These are phyloP conservation scores for Eristalis tenax DNA, from an alignment of 2,888 invertebrate species.

Conservation along the genomic window DNA sequence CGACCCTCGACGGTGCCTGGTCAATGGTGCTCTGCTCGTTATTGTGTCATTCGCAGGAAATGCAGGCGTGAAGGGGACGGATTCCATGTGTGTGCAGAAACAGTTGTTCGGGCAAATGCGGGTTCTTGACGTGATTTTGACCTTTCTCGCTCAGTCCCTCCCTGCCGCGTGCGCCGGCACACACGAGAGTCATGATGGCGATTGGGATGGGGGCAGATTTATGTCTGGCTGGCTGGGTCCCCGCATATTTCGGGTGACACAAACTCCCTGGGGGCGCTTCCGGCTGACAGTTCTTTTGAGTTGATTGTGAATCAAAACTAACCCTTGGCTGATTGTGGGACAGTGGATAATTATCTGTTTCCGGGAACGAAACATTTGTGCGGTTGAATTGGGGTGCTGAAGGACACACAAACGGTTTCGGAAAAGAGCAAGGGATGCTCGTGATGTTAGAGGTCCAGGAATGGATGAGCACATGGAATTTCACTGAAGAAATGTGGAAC, in stretches of 20 bases:
- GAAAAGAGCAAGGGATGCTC: not conserved
- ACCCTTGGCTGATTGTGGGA: not conserved
- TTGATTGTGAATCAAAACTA: not conserved
- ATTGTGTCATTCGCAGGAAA: not conserved
- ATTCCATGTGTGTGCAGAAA: not conserved
- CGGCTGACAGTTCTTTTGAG: not conserved
- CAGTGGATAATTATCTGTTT: not conserved
- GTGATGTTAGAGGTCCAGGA: not conserved
- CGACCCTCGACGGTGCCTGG: not conserved
- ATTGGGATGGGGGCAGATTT: not conserved
- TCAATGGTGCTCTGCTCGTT: not conserved
- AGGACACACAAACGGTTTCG: not conserved
- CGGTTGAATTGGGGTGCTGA: not conserved
- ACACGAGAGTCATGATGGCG: not conserved
- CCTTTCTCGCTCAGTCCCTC: not conserved
- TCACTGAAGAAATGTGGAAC: too few species aligned
- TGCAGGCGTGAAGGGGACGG: not conserved
- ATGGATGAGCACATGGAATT: not conserved
- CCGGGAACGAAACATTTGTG: not conserved
- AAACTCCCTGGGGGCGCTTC: not conserved
- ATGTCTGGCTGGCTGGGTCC: not conserved
- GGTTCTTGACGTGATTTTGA: not conserved
- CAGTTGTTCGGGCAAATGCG: not conserved
- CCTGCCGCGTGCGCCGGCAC: not conserved
- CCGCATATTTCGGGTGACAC: not conserved